Conservation (phyloP, 1,140 invertebrate species). For the Cylas formicarius region DNA sequence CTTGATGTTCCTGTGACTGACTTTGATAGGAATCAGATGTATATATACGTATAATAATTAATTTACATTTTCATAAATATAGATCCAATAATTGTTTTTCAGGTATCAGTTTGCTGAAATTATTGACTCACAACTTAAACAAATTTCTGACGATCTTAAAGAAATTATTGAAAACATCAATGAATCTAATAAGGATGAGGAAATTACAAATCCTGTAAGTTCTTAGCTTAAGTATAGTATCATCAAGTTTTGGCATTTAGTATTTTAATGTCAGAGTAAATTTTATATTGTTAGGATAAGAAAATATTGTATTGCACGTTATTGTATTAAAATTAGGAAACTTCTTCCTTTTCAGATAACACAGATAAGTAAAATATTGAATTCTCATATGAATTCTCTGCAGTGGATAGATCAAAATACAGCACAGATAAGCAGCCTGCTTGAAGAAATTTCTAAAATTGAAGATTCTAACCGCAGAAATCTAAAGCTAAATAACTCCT, state of each 20-base stretch:
- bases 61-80: constrained; percentile 3
- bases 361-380: constrained; percentile 88
- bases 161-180: constrained; percentile 94
- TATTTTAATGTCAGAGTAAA: too few relatives aligned
- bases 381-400: constrained; percentile 93
- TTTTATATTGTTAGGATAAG: too few relatives aligned
- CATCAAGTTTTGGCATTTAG: not conserved
- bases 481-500: constrained; percentile 17
- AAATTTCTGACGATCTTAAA: constrained; percentile 91
- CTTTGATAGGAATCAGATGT: constrained; percentile 79
- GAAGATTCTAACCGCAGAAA: constrained; percentile 62
- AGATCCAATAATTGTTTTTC: constrained; percentile 14
- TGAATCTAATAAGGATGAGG: constrained; percentile 74
- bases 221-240: constrained; percentile 10
- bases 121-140: constrained; percentile 84
- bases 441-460: constrained; percentile 77
- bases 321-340: too few relatives aligned
- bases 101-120: constrained; percentile 82
- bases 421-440: constrained; percentile 62
- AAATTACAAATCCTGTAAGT: constrained; percentile 78
- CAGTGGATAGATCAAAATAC: constrained; percentile 85
- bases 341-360: constrained; percentile 57
- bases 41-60: constrained; percentile 3
- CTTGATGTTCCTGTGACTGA: constrained; percentile 66
- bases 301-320: too few relatives aligned